These are phyloP conservation scores for Coracias cyanogaster DNA, from an alignment of 2,797 vertebrate species.

Conservation along the genomic window DNA sequence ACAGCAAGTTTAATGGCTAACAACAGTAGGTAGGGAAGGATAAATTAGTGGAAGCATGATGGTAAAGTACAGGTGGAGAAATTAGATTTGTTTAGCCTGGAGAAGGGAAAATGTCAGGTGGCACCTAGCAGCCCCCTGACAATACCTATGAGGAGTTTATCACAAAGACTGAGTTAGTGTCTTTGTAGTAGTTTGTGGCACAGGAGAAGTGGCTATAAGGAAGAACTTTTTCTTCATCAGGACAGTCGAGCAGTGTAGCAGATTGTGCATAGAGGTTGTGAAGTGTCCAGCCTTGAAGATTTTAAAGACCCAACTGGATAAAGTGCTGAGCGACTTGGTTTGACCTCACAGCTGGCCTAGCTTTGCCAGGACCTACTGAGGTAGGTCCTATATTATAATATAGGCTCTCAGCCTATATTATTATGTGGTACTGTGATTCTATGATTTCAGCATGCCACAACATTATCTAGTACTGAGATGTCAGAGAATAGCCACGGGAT, in stretches of 20 bases:
- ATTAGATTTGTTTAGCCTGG: not conserved
- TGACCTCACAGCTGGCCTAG: not conserved
- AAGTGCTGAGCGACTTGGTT: not conserved
- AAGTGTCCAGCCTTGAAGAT: not conserved
- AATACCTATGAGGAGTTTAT: not conserved
- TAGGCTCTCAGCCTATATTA: not conserved
- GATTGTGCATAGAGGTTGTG: not conserved
- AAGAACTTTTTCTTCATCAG: not conserved
- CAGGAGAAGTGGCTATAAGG: not conserved
- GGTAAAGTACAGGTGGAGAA: not conserved
- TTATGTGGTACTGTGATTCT: not conserved
- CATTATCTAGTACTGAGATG: not conserved
- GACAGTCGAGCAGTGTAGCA: not conserved
- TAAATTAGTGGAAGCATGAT: not conserved
- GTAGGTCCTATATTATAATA: too few species aligned
- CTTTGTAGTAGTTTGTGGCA: not conserved
- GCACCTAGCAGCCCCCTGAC: not conserved
- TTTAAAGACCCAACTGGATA: not conserved
- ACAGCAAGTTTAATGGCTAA: not conserved
- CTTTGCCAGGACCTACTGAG: not conserved
- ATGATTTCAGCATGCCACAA: not conserved
- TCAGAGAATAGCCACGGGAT: not conserved
- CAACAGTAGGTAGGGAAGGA: not conserved
- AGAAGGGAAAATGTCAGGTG: not conserved
- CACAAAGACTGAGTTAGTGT: not conserved